A percentile compares a stretch with the other conserved stretches of the same genome.
Conservation (phyloP, 2,113 vertebrate genomes). For the Zapus hudsonius region DNA sequence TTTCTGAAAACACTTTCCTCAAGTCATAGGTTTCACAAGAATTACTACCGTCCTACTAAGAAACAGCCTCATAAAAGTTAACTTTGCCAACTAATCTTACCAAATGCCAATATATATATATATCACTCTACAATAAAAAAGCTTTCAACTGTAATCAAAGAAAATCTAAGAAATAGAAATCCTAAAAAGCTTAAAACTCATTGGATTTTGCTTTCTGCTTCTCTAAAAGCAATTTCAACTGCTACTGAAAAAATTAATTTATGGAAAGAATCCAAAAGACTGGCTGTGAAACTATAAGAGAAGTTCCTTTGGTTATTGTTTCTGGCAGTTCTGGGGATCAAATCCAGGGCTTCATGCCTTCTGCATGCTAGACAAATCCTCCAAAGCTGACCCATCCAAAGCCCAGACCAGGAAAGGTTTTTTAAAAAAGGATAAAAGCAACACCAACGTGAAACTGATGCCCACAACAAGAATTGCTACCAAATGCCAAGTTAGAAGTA, state of each 20-base stretch:
- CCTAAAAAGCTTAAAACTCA: background rate
- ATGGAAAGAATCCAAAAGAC: background rate
- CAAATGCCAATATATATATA: background rate
- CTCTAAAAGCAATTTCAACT: slow-evolving; percentile 31
- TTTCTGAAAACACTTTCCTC: background rate
- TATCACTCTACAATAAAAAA: background rate
- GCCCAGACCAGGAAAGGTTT: background rate
- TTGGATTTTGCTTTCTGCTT: slow-evolving; percentile 17
- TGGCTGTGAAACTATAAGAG: background rate
- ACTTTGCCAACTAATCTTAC: background rate
- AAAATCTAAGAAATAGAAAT: background rate
- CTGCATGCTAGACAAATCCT: background rate
- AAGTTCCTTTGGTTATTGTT: background rate
- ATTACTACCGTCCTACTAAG: background rate
- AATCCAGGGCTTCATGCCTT: background rate
- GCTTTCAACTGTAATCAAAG: background rate
- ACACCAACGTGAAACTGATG: background rate
- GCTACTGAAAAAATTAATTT: background rate
- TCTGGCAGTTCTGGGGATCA: background rate
- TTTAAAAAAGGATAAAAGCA: background rate
- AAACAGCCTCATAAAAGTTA: background rate
- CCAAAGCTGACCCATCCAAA: background rate
- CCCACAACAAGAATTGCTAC: background rate
- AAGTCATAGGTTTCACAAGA: background rate
- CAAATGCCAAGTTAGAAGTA: background rate